Evolutionary conservation across 2,797 vertebrate genomes (phyloP).

Genomic region (Peromyscus melanophrys): DNA sequence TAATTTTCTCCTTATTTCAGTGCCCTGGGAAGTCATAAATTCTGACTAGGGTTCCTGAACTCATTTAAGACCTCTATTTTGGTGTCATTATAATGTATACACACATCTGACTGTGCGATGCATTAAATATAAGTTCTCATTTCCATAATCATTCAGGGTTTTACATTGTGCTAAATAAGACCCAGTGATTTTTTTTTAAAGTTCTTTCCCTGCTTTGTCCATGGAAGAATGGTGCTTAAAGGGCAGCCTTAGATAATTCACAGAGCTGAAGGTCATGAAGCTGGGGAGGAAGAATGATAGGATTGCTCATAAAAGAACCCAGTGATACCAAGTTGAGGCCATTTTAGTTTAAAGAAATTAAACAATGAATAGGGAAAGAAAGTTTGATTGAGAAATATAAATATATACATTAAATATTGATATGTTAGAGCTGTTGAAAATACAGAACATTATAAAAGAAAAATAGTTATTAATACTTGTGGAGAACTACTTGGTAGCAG

Average conservation of each 20-base stretch:
- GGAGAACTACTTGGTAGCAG: not conserved
- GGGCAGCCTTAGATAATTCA: slow-evolving; percentile 78
- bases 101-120: slow-evolving; percentile 79
- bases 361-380: slow-evolving; percentile 20
- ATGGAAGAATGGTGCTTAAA: slow-evolving; percentile 77
- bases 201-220: slow-evolving; percentile 75
- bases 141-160: slow-evolving; percentile 85
- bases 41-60: slow-evolving; percentile 68
- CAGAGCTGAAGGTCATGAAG: slow-evolving; percentile 76
- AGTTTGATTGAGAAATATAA: slow-evolving; percentile 53
- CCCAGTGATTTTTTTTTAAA: slow-evolving; percentile 6
- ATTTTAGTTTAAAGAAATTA: slow-evolving; percentile 61
- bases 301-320: slow-evolving; percentile 70
- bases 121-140: slow-evolving; percentile 82
- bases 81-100: slow-evolving; percentile 79
- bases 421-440: slow-evolving; percentile 50
- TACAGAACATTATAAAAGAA: slow-evolving; percentile 56
- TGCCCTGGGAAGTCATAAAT: slow-evolving; percentile 78
- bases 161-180: slow-evolving; percentile 76
- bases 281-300: slow-evolving; percentile 64
- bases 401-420: not conserved
- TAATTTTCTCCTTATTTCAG: slow-evolving; percentile 72
- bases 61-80: slow-evolving; percentile 80
- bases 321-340: slow-evolving; percentile 62
- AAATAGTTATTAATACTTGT: not conserved